Evolutionary conservation across 2,888 invertebrate genomes (phyloP).

Genomic region (Sycophila texana): DNA sequence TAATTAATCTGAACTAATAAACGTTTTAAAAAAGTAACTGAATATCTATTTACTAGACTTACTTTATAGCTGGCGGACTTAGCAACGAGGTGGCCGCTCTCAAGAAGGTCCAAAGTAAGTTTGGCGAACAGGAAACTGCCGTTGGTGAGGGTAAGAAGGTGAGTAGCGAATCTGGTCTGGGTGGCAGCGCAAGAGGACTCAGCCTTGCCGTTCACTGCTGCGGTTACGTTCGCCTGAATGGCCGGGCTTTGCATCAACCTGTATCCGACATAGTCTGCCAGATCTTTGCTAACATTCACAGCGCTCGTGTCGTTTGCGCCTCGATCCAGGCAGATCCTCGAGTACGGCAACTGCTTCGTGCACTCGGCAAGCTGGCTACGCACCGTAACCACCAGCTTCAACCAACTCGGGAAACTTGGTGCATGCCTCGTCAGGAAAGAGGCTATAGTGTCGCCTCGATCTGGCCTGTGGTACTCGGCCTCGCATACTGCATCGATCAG

Average conservation of each 20-base stretch:
- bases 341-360: slow-evolving; percentile 89
- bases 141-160: slow-evolving; percentile 87
- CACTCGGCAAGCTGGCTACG: slow-evolving; percentile 89
- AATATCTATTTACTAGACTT: neutral
- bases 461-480: slow-evolving; percentile 96
- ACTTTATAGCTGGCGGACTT: slow-evolving; percentile 95
- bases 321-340: slow-evolving; percentile 85
- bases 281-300: slow-evolving; percentile 87
- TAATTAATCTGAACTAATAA: neutral
- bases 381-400: slow-evolving; percentile 92
- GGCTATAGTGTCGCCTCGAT: slow-evolving; percentile 94
- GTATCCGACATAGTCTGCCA: slow-evolving; percentile 91
- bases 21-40: neutral
- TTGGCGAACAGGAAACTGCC: slow-evolving; percentile 96
- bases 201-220: slow-evolving; percentile 80
- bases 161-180: slow-evolving; percentile 89
- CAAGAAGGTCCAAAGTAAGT: slow-evolving; percentile 92
- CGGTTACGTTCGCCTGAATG: slow-evolving; percentile 89
- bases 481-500: slow-evolving; percentile 95
- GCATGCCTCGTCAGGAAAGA: slow-evolving; percentile 90
- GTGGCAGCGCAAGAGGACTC: slow-evolving; percentile 79
- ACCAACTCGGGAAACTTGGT: slow-evolving; percentile 89
- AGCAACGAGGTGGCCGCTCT: slow-evolving; percentile 92
- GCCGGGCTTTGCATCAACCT: slow-evolving; percentile 87
- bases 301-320: slow-evolving; percentile 76